Base-by-base conservation (phyloP, 2,113 vertebrate species). In the Eupsittula cactorum region DNA sequence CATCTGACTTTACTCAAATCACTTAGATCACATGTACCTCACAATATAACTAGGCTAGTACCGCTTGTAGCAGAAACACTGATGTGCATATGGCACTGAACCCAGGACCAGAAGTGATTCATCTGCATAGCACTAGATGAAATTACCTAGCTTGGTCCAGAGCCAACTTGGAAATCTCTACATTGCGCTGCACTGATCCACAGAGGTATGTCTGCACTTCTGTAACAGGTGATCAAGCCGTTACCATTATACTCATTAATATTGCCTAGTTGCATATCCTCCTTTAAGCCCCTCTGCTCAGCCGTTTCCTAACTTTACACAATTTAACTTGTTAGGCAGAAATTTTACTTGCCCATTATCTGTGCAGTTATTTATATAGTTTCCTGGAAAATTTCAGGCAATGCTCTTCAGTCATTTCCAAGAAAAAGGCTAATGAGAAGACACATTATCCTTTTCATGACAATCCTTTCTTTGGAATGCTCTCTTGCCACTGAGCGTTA, bases 391-490 rank as follows among this genome's bases (percentile, higher is more conserved):
- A 73, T 41, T 90, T 85, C 78, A 85, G 41, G 21, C 52, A 87
- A 73, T 49, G 23, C 39, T 85, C 79, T 92, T 85, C 53, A 91
- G 74, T 62, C 24, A 91, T 85, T 95, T 95, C 81, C 70, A 89
- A 95, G 62, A 41, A 89, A 82, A 86, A 68, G 19, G 6, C 44
- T 87, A 82, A 91, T 68, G 70, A 96, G 89, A 87, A 95, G 87
- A 91, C 67, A 37, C 55, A 83, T 91, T 89, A 82, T 73, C 44
- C 3, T 78, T 39, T 71, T 75, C 80, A 55, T 23, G 73, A 60
- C 69, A 86, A 67, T 71, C 16, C 55, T 84, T 71, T 91, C 64
- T 70, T 88, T 92, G 74, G 73, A 95, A 83, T 75, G 49, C 29
- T 92, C 20, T 92, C 44, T 27, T 89, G 55, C 62, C 86, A 60